These are phyloP conservation scores for Chlorodrepanis virens DNA, from an alignment of 2,113 vertebrate species.

Conservation along the genomic window DNA sequence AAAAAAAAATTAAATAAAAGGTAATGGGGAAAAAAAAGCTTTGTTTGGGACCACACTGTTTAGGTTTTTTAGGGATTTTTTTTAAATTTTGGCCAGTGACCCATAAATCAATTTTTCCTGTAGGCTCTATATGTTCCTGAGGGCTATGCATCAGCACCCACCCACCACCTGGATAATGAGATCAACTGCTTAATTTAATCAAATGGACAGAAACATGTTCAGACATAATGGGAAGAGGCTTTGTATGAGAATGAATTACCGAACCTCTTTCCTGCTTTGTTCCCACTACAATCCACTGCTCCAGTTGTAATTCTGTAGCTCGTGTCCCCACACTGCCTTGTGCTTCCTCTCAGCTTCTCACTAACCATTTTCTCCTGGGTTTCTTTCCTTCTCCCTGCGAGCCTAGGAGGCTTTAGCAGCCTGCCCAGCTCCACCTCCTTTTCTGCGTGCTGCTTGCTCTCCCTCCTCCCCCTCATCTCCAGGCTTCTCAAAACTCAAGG, in stretches of 20 bases:
- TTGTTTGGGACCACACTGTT: not conserved
- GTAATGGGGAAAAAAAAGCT: not conserved
- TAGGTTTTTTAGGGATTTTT: not conserved
- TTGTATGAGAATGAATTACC: not conserved
- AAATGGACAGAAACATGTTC: not conserved
- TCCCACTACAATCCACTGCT: not conserved
- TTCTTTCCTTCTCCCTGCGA: not conserved
- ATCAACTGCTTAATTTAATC: not conserved
- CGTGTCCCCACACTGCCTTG: fast-evolving
- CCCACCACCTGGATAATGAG: not conserved
- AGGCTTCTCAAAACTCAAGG: conserved; percentile 30
- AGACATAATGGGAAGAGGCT: not conserved
- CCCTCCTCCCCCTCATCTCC: conserved; percentile 27
- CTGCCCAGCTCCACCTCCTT: conserved; percentile 43
- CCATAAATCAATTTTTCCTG: not conserved
- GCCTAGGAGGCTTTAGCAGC: not conserved
- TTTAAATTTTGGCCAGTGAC: not conserved
- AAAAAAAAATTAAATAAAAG: not conserved
- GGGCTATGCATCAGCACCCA: not conserved
- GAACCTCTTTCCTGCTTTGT: not conserved
- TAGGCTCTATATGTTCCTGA: not conserved
- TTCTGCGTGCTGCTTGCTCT: not conserved
- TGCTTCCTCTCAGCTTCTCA: not conserved
- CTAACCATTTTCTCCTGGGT: not conserved
- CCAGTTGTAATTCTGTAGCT: not conserved